Percentiles rank a stretch among this genome's conserved stretches.
phyloP scores from a whole-genome alignment of 2,797 vertebrate species.

The Synaphobranchus kaupii region DNA sequence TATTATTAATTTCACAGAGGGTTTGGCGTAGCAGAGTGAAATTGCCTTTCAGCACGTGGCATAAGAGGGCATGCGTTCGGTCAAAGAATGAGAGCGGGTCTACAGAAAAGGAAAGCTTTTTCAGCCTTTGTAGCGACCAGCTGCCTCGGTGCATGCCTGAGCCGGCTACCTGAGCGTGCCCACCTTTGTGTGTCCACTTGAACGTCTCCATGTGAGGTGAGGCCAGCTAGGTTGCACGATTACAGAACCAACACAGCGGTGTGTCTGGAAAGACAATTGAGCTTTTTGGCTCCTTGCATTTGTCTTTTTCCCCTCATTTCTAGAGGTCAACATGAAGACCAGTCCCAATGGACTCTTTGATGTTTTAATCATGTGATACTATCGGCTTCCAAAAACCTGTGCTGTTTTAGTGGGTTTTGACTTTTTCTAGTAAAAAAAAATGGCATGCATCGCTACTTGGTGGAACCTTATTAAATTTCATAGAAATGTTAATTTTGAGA shows the following conservation, averaged over 20 bases:
- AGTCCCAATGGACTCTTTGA: conserved; percentile 1
- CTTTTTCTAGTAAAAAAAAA: not conserved
- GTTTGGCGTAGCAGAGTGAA: conserved; percentile 48
- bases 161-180: conserved; percentile 17
- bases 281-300: conserved; percentile 4
- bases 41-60: conserved; percentile 58
- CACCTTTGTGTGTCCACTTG: not conserved
- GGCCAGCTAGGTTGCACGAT: conserved; percentile 35
- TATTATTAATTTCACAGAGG: conserved; percentile 56
- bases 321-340: conserved; percentile 28
- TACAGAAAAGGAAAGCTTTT: not conserved
- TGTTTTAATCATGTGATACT: not conserved
- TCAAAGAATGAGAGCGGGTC: not conserved
- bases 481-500: not conserved
- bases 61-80: conserved; percentile 20
- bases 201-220: conserved; percentile 27
- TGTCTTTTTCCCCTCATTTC: conserved; percentile 6
- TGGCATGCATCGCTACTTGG: not conserved
- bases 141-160: conserved; percentile 30
- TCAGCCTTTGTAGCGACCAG: conserved; percentile 18
- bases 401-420: not conserved
- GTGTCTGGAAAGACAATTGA: conserved; percentile 13
- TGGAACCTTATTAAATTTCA: not conserved
- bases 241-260: not conserved
- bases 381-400: not conserved